phyloP scores from a whole-genome alignment of 2,113 vertebrate genomes.

The Vanacampus margaritifer region DNA sequence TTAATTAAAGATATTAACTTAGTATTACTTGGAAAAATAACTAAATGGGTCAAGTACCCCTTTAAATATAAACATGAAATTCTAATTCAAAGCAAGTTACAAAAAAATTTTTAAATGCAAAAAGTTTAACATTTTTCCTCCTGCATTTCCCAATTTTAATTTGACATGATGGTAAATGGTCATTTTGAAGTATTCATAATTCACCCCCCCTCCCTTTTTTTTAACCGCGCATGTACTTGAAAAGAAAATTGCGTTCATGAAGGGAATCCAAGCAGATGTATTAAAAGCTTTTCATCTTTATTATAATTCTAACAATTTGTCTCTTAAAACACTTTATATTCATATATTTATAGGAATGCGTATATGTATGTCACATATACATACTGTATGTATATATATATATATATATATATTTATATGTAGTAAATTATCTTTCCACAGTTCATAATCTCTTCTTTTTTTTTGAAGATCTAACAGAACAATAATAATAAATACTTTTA shows the following conservation, averaged over 20 bases:
- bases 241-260: not conserved
- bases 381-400: constrained; percentile 28
- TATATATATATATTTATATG: constrained; percentile 51
- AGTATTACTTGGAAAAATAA: too few species aligned
- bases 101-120: too few species aligned
- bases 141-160: too few species aligned
- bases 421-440: constrained; percentile 71
- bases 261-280: constrained; percentile 20
- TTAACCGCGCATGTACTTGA: too few species aligned
- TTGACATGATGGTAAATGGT: too few species aligned
- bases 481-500: constrained; percentile 30
- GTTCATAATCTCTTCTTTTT: constrained; percentile 58
- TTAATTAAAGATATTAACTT: too few species aligned
- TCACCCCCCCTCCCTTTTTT: too few species aligned
- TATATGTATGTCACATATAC: constrained; percentile 75
- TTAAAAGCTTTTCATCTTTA: constrained; percentile 68
- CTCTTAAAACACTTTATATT: constrained; percentile 81
- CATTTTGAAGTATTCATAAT: too few species aligned
- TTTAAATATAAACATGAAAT: too few species aligned
- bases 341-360: constrained; percentile 71
- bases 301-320: constrained; percentile 80
- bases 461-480: constrained; percentile 66
- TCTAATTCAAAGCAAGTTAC: too few species aligned
- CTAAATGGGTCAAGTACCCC: too few species aligned
- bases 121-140: too few species aligned